Percentiles rank a stretch among this genome's conserved stretches.
phyloP scores from a whole-genome alignment of 2,888 invertebrate species.

The Acronicta leporina region DNA sequence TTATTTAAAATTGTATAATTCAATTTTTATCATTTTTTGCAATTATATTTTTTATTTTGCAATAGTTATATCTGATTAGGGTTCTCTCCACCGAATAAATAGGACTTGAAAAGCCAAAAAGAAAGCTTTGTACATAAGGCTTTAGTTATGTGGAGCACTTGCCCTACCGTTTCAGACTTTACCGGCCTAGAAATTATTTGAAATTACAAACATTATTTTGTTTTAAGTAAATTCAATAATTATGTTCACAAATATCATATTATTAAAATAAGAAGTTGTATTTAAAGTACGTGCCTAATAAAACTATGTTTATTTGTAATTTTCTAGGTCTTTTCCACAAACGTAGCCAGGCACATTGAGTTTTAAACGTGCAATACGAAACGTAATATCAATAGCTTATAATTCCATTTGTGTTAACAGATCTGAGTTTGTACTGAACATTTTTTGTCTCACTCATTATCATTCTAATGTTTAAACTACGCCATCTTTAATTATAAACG shows the following conservation, averaged over 20 bases:
- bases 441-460: conserved; percentile 54
- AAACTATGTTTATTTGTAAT: conserved; percentile 6
- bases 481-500: conserved; percentile 53
- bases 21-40: conserved; percentile 14
- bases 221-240: conserved; percentile 6
- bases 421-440: conserved; percentile 67
- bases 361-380: conserved; percentile 71
- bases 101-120: conserved; percentile 84
- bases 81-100: conserved; percentile 79
- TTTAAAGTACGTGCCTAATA: conserved; percentile 20
- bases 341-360: conserved; percentile 56
- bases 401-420: conserved; percentile 59
- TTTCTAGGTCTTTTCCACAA: conserved; percentile 31
- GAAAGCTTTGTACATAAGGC: conserved; percentile 83
- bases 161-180: conserved; percentile 59
- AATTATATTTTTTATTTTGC: conserved; percentile 49
- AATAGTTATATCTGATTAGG: conserved; percentile 62
- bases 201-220: conserved; percentile 26
- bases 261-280: conserved; percentile 26
- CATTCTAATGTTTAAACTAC: conserved; percentile 33
- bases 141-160: conserved; percentile 57
- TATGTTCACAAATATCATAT: conserved; percentile 43
- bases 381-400: conserved; percentile 55
- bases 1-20: conserved; percentile 9
- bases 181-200: conserved; percentile 45